Conservation (phyloP, 1,140 invertebrate species). For the Diploscapter pachys region DNA sequence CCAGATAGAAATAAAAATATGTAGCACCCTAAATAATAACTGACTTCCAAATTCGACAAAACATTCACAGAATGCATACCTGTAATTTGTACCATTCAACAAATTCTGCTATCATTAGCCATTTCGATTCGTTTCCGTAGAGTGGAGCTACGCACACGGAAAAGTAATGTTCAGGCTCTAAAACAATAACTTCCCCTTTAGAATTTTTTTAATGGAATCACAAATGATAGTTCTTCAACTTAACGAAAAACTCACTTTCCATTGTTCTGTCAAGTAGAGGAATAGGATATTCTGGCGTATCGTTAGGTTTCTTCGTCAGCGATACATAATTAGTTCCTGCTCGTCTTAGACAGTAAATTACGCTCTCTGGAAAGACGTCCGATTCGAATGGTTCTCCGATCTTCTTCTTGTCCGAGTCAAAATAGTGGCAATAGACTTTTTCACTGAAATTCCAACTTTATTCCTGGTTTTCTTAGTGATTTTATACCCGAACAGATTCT, state of each 20-base stretch:
- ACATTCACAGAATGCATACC: background rate
- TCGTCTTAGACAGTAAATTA: slow-evolving; percentile 7
- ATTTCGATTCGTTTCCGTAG: slow-evolving; percentile 16
- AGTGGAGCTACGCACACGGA: slow-evolving; percentile 6
- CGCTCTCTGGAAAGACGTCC: slow-evolving; percentile 4
- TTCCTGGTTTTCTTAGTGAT: too few relatives aligned
- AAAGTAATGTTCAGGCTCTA: slow-evolving; percentile 5
- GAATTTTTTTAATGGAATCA: background rate
- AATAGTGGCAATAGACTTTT: too few relatives aligned
- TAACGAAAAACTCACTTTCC: slow-evolving; percentile 1
- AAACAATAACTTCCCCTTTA: background rate
- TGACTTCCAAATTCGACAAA: background rate
- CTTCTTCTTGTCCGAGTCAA: too few relatives aligned
- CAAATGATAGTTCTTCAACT: background rate
- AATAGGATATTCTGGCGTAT: background rate
- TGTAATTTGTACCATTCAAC: slow-evolving; percentile 5
- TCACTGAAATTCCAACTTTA: too few relatives aligned
- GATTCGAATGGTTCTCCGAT: background rate
- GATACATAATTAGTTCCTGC: slow-evolving; percentile 1
- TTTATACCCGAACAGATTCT: too few relatives aligned
- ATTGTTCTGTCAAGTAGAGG: background rate
- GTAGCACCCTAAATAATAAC: slow-evolving; percentile 5
- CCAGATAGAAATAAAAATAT: slow-evolving; percentile 1
- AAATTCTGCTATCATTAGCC: slow-evolving; percentile 10
- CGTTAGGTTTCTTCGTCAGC: background rate